Conservation (phyloP, 2,113 vertebrate genomes). For the Riparia riparia region DNA sequence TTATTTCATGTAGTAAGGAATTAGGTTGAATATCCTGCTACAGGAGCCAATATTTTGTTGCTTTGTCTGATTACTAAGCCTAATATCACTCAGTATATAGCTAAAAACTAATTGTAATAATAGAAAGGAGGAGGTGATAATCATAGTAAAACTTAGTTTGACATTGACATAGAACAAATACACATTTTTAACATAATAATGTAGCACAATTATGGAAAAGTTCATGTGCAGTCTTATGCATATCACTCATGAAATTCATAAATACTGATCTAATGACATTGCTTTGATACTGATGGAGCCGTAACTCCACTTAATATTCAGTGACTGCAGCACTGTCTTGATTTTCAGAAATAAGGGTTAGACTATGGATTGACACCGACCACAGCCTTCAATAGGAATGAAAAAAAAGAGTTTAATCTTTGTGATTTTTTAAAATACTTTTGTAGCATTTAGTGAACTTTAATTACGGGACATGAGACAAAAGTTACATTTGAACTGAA, state of each 20-base stretch:
- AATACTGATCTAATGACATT: neutral
- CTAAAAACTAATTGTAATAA: neutral
- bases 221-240: neutral
- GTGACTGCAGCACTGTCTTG: neutral
- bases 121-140: neutral
- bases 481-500: neutral
- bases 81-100: neutral
- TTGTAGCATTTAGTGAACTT: neutral
- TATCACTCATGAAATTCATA: slow-evolving; percentile 22
- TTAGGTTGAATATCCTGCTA: neutral
- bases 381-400: neutral
- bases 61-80: neutral
- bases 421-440: neutral
- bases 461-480: neutral
- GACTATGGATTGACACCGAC: neutral
- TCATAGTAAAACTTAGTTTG: neutral
- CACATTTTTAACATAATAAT: neutral
- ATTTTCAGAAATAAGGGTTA: neutral
- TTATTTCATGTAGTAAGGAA: neutral
- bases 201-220: neutral
- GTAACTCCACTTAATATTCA: slow-evolving; percentile 31
- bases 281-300: slow-evolving; percentile 5
- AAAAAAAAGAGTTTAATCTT: neutral
- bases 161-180: neutral
- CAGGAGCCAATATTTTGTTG: neutral